These are phyloP conservation scores for Danio rerio DNA, from an alignment of 2,113 vertebrate species.

Conservation along the genomic window GRCz12tu NC_133197.1:26680001-26680500, in stretches of 20 bases:
- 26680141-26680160: background rate
- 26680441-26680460: background rate
- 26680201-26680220: slow-evolving; percentile 24
- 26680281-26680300: background rate
- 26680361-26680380: background rate
- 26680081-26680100: slow-evolving; percentile 54
- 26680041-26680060: slow-evolving; percentile 46
- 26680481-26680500: background rate
- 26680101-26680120: background rate
- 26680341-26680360: background rate
- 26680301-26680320: background rate
- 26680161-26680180: slow-evolving; percentile 12
- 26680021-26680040: slow-evolving; percentile 58
- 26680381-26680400: background rate
- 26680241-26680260: background rate
- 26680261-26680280: background rate
- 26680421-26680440: background rate
- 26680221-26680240: background rate
- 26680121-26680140: background rate
- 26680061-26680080: slow-evolving; percentile 28
- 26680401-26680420: background rate
- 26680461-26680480: background rate
- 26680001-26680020: background rate
- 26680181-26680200: slow-evolving; percentile 13
- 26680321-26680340: background rate